A percentile compares a stretch with the other conserved stretches of the same genome.
These are phyloP conservation scores for Margaritifera margaritifera DNA, from an alignment of 2,888 invertebrate genomes.

Conservation along the genomic window DNA sequence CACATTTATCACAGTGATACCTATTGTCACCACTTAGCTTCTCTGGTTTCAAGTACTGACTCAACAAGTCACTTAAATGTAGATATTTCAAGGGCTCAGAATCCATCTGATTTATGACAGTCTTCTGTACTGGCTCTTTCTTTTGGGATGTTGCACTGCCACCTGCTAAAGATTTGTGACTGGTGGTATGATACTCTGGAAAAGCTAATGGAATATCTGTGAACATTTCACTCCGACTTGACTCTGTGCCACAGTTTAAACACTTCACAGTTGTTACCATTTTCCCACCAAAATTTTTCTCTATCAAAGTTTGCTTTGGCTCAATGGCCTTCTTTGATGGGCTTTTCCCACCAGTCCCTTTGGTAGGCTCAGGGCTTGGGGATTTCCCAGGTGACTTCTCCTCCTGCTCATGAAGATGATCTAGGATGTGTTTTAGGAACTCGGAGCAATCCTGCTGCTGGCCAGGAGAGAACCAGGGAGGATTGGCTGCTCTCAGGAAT, in stretches of 20 bases:
- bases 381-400: slow-evolving; percentile 7
- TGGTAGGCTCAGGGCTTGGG: slow-evolving; percentile 2
- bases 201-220: slow-evolving; percentile 79
- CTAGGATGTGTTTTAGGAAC: slow-evolving; percentile 84
- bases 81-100: slow-evolving; percentile 30
- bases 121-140: too few relatives aligned
- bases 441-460: slow-evolving; percentile 92
- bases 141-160: slow-evolving; percentile 22
- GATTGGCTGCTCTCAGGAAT: slow-evolving; percentile 82
- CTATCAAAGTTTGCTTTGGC: slow-evolving; percentile 75
- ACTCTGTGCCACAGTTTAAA: slow-evolving; percentile 81
- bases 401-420: slow-evolving; percentile 84
- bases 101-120: background rate
- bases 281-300: slow-evolving; percentile 85
- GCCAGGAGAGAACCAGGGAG: slow-evolving; percentile 84
- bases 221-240: slow-evolving; percentile 84
- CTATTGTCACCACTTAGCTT: slow-evolving; percentile 85
- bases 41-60: slow-evolving; percentile 85
- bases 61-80: slow-evolving; percentile 83
- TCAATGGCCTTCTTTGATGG: slow-evolving; percentile 1
- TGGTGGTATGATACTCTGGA: slow-evolving; percentile 54
- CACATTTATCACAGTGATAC: slow-evolving; percentile 86
- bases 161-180: slow-evolving; percentile 37
- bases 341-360: slow-evolving; percentile 3
- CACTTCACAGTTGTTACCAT: slow-evolving; percentile 84